These are phyloP conservation scores for Umimayanthus chanpuru DNA, from an alignment of 92 coral and sea anemone genomes.

Conservation along the genomic window DNA sequence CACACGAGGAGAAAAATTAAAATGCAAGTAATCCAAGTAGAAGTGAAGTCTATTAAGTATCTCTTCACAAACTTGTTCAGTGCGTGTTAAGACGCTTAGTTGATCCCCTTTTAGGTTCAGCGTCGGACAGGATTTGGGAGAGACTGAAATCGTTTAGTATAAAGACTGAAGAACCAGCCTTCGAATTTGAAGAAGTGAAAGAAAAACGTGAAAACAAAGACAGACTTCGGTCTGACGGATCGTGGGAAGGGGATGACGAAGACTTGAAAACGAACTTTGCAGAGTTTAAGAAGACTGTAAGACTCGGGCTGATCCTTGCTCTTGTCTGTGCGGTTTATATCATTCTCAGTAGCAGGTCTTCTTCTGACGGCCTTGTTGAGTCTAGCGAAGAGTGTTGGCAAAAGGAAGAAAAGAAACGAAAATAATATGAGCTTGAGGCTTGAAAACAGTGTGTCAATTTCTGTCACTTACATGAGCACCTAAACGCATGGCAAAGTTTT, in stretches of 20 bases:
- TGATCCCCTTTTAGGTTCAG: conserved; percentile 18
- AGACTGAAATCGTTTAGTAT: conserved; percentile 23
- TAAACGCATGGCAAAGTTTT: neutral
- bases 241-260: conserved; percentile 81
- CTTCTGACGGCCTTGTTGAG: conserved; percentile 6
- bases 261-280: conserved; percentile 68
- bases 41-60: no score
- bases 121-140: conserved; percentile 45
- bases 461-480: neutral
- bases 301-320: conserved; percentile 56
- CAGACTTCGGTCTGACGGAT: conserved; percentile 64
- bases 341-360: conserved; percentile 48
- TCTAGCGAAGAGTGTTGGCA: conserved; percentile 7
- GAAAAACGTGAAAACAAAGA: conserved; percentile 67
- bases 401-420: conserved; percentile 16
- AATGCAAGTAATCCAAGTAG: no score
- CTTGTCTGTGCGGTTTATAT: conserved; percentile 60
- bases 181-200: conserved; percentile 62
- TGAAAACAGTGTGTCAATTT: neutral
- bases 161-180: conserved; percentile 1
- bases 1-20: no score
- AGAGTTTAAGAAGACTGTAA: conserved; percentile 68
- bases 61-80: neutral
- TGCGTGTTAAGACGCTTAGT: neutral
- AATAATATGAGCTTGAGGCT: neutral